These are phyloP conservation scores for Arbacia lixula DNA, from an alignment of 53 echinoderm and acorn worm genomes.

Conservation along the genomic window DNA sequence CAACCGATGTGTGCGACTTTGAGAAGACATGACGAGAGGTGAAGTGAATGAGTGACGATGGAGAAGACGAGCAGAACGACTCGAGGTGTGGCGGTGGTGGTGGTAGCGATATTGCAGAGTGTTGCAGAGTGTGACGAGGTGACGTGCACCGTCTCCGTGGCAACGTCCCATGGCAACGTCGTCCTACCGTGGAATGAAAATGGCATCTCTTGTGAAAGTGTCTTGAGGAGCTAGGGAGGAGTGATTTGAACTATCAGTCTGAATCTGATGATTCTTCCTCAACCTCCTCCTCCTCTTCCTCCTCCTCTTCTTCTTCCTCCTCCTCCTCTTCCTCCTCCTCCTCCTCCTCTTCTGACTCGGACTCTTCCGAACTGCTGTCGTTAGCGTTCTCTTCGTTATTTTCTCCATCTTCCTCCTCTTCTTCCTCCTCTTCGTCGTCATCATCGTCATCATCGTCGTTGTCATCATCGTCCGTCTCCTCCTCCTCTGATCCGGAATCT, in stretches of 20 bases:
- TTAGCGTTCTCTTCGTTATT: not conserved
- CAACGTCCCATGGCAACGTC: too few species aligned
- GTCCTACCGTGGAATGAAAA: conserved; percentile 38
- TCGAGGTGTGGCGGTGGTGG: too few species aligned
- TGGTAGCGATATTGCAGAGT: too few species aligned
- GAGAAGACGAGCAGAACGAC: too few species aligned
- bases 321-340: conserved; percentile 59
- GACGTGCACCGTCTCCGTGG: too few species aligned
- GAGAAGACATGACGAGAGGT: too few species aligned
- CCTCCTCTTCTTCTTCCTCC: conserved; percentile 67
- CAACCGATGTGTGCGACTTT: too few species aligned
- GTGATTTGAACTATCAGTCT: conserved; percentile 22
- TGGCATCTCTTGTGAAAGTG: not conserved
- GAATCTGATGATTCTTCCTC: conserved; percentile 42
- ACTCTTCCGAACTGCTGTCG: conserved; percentile 55
- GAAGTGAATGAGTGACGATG: too few species aligned
- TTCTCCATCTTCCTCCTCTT: conserved; percentile 61
- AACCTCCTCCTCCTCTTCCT: conserved; percentile 63
- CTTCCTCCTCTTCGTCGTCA: conserved; percentile 68
- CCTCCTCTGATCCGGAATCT: conserved; percentile 61
- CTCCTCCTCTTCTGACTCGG: conserved; percentile 56
- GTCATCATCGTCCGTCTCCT: conserved; percentile 42
- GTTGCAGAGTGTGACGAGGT: too few species aligned
- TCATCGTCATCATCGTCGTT: conserved; percentile 58
- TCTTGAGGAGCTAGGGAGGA: not conserved